Percentiles rank a stretch among this genome's conserved stretches.
These are phyloP conservation scores for Aurelia sp. DNA, from an alignment of 30 jellyfish, hydroid and myxozoan genomes.

Conservation along the genomic window DNA sequence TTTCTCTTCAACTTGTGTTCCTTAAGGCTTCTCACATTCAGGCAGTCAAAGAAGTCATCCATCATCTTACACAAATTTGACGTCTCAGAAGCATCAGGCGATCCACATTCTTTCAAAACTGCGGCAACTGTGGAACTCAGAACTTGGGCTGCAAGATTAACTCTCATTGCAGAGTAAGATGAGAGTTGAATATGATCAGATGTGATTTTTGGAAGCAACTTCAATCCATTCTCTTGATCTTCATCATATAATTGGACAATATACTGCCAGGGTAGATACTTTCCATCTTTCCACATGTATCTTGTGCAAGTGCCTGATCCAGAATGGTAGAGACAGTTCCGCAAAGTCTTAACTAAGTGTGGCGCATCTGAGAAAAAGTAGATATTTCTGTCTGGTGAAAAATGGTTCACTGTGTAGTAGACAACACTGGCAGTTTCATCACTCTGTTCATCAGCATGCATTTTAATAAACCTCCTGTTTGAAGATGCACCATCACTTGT, in stretches of 20 bases:
- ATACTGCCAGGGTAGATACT: conserved; percentile 21
- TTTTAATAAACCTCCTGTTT: conserved; percentile 25
- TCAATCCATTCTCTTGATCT: conserved; percentile 26
- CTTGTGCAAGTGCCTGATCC: conserved; percentile 41
- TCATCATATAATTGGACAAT: conserved; percentile 5
- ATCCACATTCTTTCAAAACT: conserved; percentile 39
- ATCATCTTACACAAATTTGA: conserved; percentile 28
- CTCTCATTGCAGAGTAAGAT: conserved; percentile 50
- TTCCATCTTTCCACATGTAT: conserved; percentile 51
- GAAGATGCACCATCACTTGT: conserved; percentile 53
- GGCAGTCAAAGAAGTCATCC: conserved; percentile 55
- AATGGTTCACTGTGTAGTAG: conserved; percentile 30
- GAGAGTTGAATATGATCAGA: conserved; percentile 22
- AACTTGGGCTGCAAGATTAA: conserved; percentile 41
- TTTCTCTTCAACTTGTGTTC: conserved; percentile 16
- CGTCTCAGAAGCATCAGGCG: conserved; percentile 29
- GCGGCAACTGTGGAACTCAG: conserved; percentile 27
- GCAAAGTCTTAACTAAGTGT: conserved; percentile 54
- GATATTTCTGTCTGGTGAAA: conserved; percentile 40
- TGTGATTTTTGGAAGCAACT: conserved; percentile 49
- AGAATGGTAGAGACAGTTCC: conserved; percentile 48
- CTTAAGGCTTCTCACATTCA: conserved; percentile 34
- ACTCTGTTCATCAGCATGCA: conserved; percentile 8
- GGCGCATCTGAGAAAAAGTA: conserved; percentile 62
- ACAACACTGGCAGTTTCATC: neutral